A percentile compares a stretch with the other conserved stretches of the same genome.
These are phyloP conservation scores for Diplodus puntazzo DNA, from an alignment of 2,797 vertebrate genomes.

Conservation along the genomic window DNA sequence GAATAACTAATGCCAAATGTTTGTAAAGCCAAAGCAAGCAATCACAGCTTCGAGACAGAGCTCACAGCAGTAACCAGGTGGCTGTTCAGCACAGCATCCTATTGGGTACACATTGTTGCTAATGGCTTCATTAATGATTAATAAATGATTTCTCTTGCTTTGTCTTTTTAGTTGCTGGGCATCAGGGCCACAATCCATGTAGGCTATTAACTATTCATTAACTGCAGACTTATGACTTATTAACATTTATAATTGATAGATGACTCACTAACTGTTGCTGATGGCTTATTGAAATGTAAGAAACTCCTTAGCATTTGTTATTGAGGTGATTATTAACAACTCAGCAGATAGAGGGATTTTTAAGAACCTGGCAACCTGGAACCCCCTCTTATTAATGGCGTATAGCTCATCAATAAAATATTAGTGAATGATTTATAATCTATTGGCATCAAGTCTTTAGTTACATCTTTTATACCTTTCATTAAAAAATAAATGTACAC, in stretches of 20 bases:
- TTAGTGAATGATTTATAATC: conserved; percentile 22
- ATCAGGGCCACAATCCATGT: neutral
- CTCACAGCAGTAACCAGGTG: neutral
- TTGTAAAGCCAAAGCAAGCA: neutral
- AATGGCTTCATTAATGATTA: neutral
- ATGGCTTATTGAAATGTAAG: neutral
- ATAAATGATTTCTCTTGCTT: neutral
- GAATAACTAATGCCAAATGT: neutral
- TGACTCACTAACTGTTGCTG: neutral
- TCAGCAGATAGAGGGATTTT: neutral
- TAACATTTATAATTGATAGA: neutral
- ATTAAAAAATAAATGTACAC: neutral
- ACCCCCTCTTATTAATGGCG: neutral
- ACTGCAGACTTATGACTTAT: neutral
- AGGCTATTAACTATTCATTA: conserved; percentile 5
- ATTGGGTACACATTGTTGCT: neutral
- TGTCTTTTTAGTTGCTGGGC: conserved; percentile 1
- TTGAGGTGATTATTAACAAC: neutral
- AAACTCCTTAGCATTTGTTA: neutral
- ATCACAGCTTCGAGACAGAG: neutral
- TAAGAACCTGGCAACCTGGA: neutral
- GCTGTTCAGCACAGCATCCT: neutral
- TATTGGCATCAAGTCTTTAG: neutral
- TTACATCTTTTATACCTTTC: neutral
- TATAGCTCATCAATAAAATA: conserved; percentile 18